Base-by-base conservation (phyloP, 2,888 invertebrate species). In the Amblyjoppa proteus region DNA sequence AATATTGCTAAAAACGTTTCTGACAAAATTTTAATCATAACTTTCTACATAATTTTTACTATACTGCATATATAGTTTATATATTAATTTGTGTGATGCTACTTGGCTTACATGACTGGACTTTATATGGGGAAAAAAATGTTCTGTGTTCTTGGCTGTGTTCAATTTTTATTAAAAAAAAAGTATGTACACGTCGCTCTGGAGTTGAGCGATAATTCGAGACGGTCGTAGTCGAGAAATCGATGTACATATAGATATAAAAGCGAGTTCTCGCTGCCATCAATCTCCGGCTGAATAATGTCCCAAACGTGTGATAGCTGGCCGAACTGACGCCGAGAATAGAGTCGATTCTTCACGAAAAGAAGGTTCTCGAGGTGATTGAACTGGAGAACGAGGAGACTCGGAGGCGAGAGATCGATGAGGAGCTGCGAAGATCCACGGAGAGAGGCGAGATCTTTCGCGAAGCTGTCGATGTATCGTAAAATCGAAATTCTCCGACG, bases 391-490 rank as follows among this genome's bases (percentile, higher is more conserved):
- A 76, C 80, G 82, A 84, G 28, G 85, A 87, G 51, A 56, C 53
- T 7, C 78, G 58, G 31, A 51, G 61, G 20, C 66, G n/a, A 7
- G 74, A 73, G 68, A 78, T 69, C 56, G 73, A 78, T 61, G 64
- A 61, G 73, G 51, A 61, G 78, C 34, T 53, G 51, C 81, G 78
- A 70, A 74, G 83, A 69, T 88, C 85, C 69, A 53, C 61, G 16
- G 85, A 87, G 61, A 85, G 88, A 20, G 64, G 87, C 2, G 53
- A 69, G 51, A 83, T 51, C 64, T 81, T 88, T 76, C 77, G 70
- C 20, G 76, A 82, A 64, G 71, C 77, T 31, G 64, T 82, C 70
- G 81, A 89, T 82, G 89, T 89, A 88, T 31, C 66, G 75, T 79
- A 61, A 77, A 75, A 81, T 84, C 49, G 73, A 71, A 34, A 61